Percentiles rank a stretch among this genome's conserved stretches.
These are phyloP conservation scores for Saimiri boliviensis DNA, from an alignment of 2,113 vertebrate species.

Conservation along the genomic window DNA sequence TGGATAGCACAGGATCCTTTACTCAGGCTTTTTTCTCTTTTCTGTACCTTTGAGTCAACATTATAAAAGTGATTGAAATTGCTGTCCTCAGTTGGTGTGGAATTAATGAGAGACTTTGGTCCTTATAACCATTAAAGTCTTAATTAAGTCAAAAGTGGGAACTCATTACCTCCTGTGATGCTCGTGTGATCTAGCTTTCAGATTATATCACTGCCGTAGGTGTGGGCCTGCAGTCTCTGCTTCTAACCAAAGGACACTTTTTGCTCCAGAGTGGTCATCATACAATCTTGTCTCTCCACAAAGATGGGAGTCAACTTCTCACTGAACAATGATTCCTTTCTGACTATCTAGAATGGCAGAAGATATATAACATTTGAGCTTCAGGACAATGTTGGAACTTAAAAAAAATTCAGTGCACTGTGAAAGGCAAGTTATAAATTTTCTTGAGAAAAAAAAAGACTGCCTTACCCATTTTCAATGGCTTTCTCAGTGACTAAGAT, in stretches of 20 bases:
- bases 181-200: background rate
- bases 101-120: constrained; percentile 55
- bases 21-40: background rate
- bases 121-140: constrained; percentile 63
- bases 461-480: background rate
- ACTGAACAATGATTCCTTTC: background rate
- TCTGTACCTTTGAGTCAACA: constrained; percentile 27
- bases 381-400: background rate
- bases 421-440: background rate
- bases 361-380: background rate
- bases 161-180: constrained; percentile 59
- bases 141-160: constrained; percentile 67
- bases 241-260: background rate
- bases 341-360: background rate
- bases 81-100: constrained; percentile 38
- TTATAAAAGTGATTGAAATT: constrained; percentile 53
- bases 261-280: background rate
- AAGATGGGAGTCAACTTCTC: background rate
- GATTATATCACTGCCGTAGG: background rate
- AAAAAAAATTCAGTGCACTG: background rate
- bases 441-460: background rate
- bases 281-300: background rate
- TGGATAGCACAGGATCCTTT: background rate
- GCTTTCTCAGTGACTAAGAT: background rate
- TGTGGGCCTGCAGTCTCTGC: background rate